Conservation (phyloP, 2,113 vertebrate genomes). For the Myiozetetes cayanensis region DNA sequence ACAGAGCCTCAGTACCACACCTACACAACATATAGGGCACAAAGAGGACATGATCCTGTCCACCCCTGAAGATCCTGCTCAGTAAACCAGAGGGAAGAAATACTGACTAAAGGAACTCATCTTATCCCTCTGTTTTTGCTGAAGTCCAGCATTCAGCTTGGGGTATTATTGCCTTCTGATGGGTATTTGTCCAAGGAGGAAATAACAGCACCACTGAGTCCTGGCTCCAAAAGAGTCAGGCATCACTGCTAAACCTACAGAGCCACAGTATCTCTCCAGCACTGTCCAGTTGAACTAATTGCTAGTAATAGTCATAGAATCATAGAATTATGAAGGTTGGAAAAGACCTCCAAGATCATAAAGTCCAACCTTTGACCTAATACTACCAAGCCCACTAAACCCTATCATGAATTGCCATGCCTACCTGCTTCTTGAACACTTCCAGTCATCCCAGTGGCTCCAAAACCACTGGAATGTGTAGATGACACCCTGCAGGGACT, state of each 20-base stretch:
- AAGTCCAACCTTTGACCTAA: neutral
- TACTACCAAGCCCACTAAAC: neutral
- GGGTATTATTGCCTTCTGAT: neutral
- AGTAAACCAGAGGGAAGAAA: neutral
- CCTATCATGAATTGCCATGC: neutral
- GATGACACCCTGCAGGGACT: neutral
- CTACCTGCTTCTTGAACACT: neutral
- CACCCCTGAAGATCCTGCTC: neutral
- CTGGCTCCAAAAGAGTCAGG: neutral
- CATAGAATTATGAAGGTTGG: too few relatives aligned
- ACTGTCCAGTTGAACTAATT: neutral
- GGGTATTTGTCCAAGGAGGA: neutral
- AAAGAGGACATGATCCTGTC: neutral
- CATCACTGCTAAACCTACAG: neutral
- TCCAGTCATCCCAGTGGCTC: neutral
- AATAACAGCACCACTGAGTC: neutral
- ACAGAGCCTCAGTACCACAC: neutral
- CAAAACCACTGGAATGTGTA: neutral
- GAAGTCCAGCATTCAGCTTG: neutral
- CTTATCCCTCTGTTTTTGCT: neutral
- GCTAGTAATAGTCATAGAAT: neutral
- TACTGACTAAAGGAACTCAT: neutral
- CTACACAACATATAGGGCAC: rapidly evolving
- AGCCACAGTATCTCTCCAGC: neutral
- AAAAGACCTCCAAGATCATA: neutral